Evolutionary conservation across 2,888 invertebrate species (phyloP).

Genomic region (Tetranychus truncatus): DNA sequence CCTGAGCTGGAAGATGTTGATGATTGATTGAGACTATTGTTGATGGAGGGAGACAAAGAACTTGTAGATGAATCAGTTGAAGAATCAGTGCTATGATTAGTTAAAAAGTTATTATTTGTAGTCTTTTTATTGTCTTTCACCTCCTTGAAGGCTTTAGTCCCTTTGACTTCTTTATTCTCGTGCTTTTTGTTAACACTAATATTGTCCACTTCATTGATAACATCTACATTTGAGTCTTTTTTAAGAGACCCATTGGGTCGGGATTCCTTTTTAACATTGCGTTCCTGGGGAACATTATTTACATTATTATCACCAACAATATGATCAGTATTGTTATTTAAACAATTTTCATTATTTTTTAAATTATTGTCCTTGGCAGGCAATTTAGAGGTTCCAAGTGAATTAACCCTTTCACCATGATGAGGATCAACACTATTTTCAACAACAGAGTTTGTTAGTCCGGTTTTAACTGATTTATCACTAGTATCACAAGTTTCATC

Average conservation of each 20-base stretch:
- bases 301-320: background rate
- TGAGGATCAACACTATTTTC: background rate
- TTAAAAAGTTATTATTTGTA: background rate
- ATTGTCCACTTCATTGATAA: background rate
- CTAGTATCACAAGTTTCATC: too few relatives aligned
- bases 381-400: background rate
- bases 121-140: conserved; percentile 1
- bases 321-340: background rate
- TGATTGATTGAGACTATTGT: conserved; percentile 5
- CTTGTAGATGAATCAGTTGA: background rate
- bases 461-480: too few relatives aligned
- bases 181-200: background rate
- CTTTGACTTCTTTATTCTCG: background rate
- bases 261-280: background rate
- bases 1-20: conserved; percentile 5
- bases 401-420: background rate
- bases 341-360: background rate
- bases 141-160: background rate
- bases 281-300: background rate
- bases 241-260: background rate
- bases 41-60: background rate
- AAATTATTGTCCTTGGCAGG: background rate
- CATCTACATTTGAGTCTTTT: background rate
- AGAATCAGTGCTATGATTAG: background rate
- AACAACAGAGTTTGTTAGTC: too few relatives aligned